Evolutionary conservation across 2,888 invertebrate genomes (phyloP).

Genomic region (Xestia xanthographa): DNA sequence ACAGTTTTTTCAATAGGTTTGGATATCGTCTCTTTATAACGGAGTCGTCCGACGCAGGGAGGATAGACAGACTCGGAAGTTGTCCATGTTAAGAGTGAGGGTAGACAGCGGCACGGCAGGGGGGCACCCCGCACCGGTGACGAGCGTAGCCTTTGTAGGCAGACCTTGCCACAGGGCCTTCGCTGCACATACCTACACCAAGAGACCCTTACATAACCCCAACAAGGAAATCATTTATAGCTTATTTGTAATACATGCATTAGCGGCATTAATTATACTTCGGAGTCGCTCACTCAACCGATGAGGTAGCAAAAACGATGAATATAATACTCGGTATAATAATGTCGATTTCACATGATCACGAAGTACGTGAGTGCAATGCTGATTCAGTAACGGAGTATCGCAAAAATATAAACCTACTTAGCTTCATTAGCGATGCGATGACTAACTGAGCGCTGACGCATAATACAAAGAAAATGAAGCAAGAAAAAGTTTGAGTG

Average conservation of each 20-base stretch:
- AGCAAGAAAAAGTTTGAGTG: conserved; percentile 48
- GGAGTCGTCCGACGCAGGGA: background rate
- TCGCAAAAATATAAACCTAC: conserved; percentile 60
- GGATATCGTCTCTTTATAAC: background rate
- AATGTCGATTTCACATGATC: conserved; percentile 44
- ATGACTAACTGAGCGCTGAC: conserved; percentile 65
- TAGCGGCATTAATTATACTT: conserved; percentile 17
- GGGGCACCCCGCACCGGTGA: background rate
- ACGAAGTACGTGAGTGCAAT: conserved; percentile 54
- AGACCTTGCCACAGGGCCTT: background rate
- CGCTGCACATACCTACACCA: conserved; percentile 2
- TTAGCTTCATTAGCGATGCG: conserved; percentile 63
- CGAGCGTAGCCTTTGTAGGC: conserved; percentile 5
- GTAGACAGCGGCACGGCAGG: background rate
- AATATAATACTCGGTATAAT: conserved; percentile 21
- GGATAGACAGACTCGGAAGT: background rate
- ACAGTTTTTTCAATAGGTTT: background rate
- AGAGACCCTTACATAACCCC: conserved; percentile 13
- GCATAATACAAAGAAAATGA: conserved; percentile 58
- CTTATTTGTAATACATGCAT: conserved; percentile 26
- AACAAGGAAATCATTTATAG: conserved; percentile 30
- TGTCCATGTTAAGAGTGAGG: background rate
- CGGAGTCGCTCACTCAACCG: conserved; percentile 13
- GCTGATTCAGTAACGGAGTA: conserved; percentile 65
- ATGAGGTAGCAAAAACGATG: conserved; percentile 26